Percentiles rank a stretch among this genome's conserved stretches.
These are phyloP conservation scores for Limnodromus scolopaceus DNA, from an alignment of 2,797 vertebrate species.

Conservation along the genomic window DNA sequence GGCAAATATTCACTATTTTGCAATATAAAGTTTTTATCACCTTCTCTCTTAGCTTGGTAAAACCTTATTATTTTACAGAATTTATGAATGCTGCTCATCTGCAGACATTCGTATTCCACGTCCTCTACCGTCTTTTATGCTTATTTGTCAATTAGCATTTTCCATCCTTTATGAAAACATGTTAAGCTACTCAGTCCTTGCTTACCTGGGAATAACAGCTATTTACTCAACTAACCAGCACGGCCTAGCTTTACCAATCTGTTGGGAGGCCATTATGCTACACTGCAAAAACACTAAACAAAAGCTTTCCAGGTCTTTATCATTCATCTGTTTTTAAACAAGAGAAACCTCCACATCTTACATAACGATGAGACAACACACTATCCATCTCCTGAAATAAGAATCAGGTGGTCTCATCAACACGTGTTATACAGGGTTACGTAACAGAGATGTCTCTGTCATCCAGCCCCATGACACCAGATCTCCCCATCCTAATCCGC, in stretches of 20 bases:
- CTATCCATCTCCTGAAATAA: constrained; percentile 6
- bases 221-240: constrained; percentile 15
- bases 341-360: background rate
- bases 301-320: constrained; percentile 30
- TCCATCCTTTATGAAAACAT: background rate
- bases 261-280: constrained; percentile 1
- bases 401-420: constrained; percentile 29
- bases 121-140: background rate
- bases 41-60: background rate
- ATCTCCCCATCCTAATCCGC: constrained; percentile 29
- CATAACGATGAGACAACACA: background rate
- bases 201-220: constrained; percentile 3
- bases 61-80: background rate
- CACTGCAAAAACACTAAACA: constrained; percentile 25
- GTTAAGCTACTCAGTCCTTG: background rate
- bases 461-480: constrained; percentile 1
- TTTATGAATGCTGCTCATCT: background rate
- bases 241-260: background rate
- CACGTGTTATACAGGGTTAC: background rate
- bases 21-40: background rate
- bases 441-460: background rate
- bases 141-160: constrained; percentile 7
- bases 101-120: background rate
- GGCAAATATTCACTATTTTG: background rate
- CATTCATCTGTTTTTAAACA: constrained; percentile 13